Evolutionary conservation across 2,797 vertebrate genomes (phyloP).

Genomic region (Aldrovandia affinis): DNA sequence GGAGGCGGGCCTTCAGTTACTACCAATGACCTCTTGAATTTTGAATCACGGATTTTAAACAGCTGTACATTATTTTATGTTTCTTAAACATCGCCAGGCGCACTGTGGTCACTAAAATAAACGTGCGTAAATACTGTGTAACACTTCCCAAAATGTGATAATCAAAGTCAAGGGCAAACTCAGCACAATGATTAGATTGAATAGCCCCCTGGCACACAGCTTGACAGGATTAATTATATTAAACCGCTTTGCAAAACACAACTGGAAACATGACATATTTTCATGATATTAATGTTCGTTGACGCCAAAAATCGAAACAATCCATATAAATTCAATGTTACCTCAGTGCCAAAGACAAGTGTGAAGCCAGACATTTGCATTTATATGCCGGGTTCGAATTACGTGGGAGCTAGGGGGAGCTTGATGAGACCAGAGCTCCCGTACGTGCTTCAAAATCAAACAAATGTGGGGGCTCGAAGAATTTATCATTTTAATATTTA

Average conservation of each 20-base stretch:
- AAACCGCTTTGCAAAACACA: background rate
- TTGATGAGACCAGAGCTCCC: too few relatives aligned
- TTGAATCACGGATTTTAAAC: too few relatives aligned
- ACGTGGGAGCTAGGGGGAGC: too few relatives aligned
- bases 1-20: too few relatives aligned
- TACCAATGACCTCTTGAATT: too few relatives aligned
- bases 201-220: background rate
- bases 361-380: background rate
- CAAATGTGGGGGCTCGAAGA: too few relatives aligned
- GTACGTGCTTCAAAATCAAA: too few relatives aligned
- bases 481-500: too few relatives aligned
- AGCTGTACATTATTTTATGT: background rate
- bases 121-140: background rate
- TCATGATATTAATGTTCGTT: background rate
- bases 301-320: too few relatives aligned
- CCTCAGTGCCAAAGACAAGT: background rate
- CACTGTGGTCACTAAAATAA: background rate
- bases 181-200: background rate
- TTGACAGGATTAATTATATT: background rate
- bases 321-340: background rate
- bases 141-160: background rate
- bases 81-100: background rate
- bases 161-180: background rate
- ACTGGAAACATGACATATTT: background rate
- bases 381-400: too few relatives aligned